A percentile compares a stretch with the other conserved stretches of the same genome.
Conservation (phyloP, 2,113 vertebrate genomes). For the Opisthocomus hoazin region DNA sequence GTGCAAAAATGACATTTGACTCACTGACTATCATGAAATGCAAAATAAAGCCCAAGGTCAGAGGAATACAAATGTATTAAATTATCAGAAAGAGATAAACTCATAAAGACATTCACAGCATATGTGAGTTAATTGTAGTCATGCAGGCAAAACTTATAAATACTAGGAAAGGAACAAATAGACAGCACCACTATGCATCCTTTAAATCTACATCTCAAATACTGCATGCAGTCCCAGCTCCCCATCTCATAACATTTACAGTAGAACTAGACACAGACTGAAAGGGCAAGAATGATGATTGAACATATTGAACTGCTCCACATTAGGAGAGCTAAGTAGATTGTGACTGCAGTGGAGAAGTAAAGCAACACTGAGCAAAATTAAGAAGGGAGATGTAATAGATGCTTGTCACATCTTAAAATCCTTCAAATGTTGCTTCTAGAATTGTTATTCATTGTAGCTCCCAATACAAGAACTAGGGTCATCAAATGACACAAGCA, state of each 20-base stretch:
- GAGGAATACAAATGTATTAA: too few species aligned
- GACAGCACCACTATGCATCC: background rate
- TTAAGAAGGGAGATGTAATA: background rate
- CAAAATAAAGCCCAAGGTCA: background rate
- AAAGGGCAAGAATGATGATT: background rate
- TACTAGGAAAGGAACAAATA: background rate
- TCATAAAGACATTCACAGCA: too few species aligned
- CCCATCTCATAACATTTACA: background rate
- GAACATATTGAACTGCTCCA: background rate
- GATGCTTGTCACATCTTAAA: background rate
- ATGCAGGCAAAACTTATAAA: background rate
- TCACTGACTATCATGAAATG: background rate
- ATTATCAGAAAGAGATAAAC: too few species aligned
- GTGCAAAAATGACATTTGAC: background rate
- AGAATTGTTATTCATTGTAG: background rate
- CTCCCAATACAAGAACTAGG: background rate
- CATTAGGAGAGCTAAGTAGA: background rate
- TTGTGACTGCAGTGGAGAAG: background rate
- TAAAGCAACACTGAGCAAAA: background rate
- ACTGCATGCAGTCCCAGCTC: background rate
- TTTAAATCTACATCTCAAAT: background rate
- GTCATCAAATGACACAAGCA: background rate
- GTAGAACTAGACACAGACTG: background rate
- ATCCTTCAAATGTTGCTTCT: background rate
- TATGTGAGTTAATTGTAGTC: background rate